Evolutionary conservation across 2,888 invertebrate genomes (phyloP).

Genomic region (Alsophila aescularia): DNA sequence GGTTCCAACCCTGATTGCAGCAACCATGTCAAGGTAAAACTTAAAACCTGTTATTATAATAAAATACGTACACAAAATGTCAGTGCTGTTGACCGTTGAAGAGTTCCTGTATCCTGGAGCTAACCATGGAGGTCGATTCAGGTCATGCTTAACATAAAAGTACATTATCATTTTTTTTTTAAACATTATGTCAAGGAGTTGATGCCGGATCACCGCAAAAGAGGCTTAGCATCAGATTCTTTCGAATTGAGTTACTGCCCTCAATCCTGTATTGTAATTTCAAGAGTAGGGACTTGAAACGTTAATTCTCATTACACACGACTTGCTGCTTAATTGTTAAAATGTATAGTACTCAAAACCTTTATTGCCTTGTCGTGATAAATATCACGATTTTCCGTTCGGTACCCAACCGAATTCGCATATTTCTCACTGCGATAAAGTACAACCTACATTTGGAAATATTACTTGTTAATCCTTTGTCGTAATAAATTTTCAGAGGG

Average conservation of each 20-base stretch:
- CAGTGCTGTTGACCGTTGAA: too few relatives aligned
- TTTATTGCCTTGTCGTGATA: constrained; percentile 1
- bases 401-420: neutral
- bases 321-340: constrained; percentile 13
- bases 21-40: too few relatives aligned
- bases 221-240: too few relatives aligned
- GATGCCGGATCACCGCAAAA: too few relatives aligned
- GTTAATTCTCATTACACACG: constrained; percentile 14
- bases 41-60: too few relatives aligned
- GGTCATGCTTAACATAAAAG: too few relatives aligned
- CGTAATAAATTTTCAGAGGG: neutral
- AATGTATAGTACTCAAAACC: neutral
- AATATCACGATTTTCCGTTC: neutral
- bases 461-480: constrained; percentile 3
- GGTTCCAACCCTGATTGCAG: too few relatives aligned
- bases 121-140: too few relatives aligned
- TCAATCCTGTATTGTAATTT: neutral
- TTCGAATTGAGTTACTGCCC: neutral
- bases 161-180: too few relatives aligned
- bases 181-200: too few relatives aligned
- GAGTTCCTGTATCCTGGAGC: too few relatives aligned
- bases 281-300: neutral
- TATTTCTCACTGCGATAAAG: neutral
- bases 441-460: neutral
- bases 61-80: too few relatives aligned